phyloP scores from a whole-genome alignment of 2,888 invertebrate species.

The Lamellibrachia satsuma region DNA sequence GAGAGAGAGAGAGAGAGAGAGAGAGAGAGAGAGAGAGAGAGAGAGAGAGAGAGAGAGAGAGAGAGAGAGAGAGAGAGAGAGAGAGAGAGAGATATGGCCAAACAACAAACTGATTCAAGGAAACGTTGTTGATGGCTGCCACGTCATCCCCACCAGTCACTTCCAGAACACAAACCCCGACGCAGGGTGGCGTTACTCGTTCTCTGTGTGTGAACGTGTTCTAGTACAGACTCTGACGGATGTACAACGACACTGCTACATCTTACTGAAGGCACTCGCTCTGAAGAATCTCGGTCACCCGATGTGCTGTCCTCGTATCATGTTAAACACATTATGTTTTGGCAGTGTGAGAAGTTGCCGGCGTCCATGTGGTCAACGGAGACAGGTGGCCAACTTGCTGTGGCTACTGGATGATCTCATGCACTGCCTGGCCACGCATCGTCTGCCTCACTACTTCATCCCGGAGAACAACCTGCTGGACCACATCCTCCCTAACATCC shows the following conservation, averaged over 20 bases:
- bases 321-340: slow-evolving; percentile 47
- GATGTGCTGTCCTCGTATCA: slow-evolving; percentile 40
- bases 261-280: slow-evolving; percentile 45
- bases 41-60: not conserved
- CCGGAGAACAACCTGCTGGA: slow-evolving; percentile 46
- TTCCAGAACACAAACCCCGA: slow-evolving; percentile 42
- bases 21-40: too few species aligned
- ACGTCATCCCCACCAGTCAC: slow-evolving; percentile 43
- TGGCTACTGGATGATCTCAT: slow-evolving; percentile 44
- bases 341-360: slow-evolving; percentile 45
- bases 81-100: slow-evolving; percentile 17
- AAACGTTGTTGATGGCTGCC: slow-evolving; percentile 19
- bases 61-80: too few species aligned
- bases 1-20: too few species aligned
- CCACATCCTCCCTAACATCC: slow-evolving; percentile 33
- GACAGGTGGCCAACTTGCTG: slow-evolving; percentile 42
- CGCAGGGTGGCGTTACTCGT: slow-evolving; percentile 48
- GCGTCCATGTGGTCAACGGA: slow-evolving; percentile 41
- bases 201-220: slow-evolving; percentile 45
- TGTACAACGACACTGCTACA: slow-evolving; percentile 46
- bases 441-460: slow-evolving; percentile 48
- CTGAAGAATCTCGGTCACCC: slow-evolving; percentile 39
- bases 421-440: slow-evolving; percentile 41
- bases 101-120: not conserved
- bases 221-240: slow-evolving; percentile 46